Evolutionary conservation across 2,888 invertebrate species (phyloP), one percentile per base, ranked within the genome.

Genomic region (Lamellibrachia satsuma): DNA sequence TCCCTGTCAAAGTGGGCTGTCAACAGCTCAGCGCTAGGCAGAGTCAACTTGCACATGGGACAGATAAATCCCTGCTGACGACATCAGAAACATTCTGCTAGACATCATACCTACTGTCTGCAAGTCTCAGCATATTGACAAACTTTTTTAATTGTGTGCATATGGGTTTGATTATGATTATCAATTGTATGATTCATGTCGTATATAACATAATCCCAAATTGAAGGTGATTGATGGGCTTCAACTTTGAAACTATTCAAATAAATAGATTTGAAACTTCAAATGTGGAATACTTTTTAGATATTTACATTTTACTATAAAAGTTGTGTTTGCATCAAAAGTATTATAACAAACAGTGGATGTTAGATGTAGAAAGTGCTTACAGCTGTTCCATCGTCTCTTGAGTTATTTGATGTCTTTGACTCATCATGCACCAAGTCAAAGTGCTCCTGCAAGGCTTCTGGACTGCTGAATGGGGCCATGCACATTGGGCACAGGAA

Each of bases 401-500:
- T 75, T 75, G 75, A 75, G 15, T 11, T 75, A n/a, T 11, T 75
- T 22, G 75, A 75, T 75, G 75, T 75, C 22, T 15, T 22, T 1
- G 75, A 75, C 75, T 75, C 75, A 75, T 93, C 93, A 52, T 96
- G 96, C 27, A 93, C 95, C 7, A 94, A 94, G 92, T 95, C 95
- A 94, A 96, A 97, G 93, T 97, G 97, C 7, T 95, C 94, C 93
- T 97, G 97, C 52, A 97, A 95, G 7, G 96, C 96, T 93, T 97
- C 97, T 7, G 97, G 96, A 11, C 96, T 96, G 4, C 96, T 94
- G 93, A 97, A 96, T 7, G 96, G 96, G 93, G 95, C 95, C 95
- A 97, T 97, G 94, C 97, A 96, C 92, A 96, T 95, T 15, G 96
- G 96, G 94, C 96, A 97, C 27, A 97, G 94, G 95, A 97, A 97